Percentiles rank a stretch among this genome's conserved stretches.
phyloP scores from a whole-genome alignment of 2,888 invertebrate genomes.

The Alentia gelatinosa region DNA sequence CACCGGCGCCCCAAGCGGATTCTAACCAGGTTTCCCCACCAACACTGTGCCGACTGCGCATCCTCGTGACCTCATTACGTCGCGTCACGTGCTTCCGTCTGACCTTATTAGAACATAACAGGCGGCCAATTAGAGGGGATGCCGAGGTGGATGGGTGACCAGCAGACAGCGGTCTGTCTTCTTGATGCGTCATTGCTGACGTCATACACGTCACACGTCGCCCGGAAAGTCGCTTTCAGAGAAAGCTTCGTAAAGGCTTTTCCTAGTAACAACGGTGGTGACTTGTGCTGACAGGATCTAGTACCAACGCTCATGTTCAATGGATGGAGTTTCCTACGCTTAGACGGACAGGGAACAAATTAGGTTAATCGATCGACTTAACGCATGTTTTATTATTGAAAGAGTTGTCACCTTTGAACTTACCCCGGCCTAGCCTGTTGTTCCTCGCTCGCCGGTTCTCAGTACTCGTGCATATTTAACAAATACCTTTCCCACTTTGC shows the following conservation, averaged over 20 bases:
- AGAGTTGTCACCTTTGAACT: neutral
- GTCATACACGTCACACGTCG: too few species aligned
- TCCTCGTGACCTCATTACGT: constrained; percentile 49
- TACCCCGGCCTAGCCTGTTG: neutral
- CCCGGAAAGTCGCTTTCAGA: too few species aligned
- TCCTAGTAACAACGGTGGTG: too few species aligned
- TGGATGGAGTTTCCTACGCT: neutral
- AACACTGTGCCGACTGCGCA: neutral
- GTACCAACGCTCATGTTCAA: neutral
- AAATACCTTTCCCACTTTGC: too few species aligned
- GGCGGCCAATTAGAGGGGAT: constrained; percentile 1
- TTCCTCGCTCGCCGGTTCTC: neutral
- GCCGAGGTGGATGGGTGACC: neutral
- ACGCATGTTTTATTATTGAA: neutral
- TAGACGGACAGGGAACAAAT: neutral
- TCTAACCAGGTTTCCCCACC: constrained; percentile 4
- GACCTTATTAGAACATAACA: constrained; percentile 39
- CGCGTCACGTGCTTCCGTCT: constrained; percentile 32
- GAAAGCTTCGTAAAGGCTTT: too few species aligned
- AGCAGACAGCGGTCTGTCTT: neutral
- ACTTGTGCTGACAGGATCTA: neutral
- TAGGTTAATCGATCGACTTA: neutral
- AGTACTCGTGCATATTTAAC: neutral
- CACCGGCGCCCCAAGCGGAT: neutral
- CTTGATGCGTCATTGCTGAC: neutral